phyloP scores from a whole-genome alignment of 2,888 invertebrate genomes.

The Polia nebulosa region DNA sequence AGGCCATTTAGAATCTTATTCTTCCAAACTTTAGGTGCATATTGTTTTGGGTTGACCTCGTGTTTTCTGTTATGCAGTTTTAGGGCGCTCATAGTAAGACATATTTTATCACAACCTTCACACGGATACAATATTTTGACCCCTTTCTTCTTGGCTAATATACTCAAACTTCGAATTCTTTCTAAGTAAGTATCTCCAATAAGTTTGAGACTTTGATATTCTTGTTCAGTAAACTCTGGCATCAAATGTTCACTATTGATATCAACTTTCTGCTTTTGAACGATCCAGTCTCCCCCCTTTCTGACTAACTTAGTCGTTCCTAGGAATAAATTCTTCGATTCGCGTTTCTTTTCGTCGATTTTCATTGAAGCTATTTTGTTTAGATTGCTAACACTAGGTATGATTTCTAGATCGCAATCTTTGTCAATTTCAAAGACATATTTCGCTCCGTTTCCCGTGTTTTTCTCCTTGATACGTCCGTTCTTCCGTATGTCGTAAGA shows the following conservation, averaged over 20 bases:
- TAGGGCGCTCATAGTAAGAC: slow-evolving; percentile 77
- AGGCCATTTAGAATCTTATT: slow-evolving; percentile 66
- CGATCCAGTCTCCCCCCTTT: slow-evolving; percentile 80
- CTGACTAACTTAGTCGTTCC: slow-evolving; percentile 79
- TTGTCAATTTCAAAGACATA: slow-evolving; percentile 75
- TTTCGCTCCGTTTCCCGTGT: slow-evolving; percentile 67
- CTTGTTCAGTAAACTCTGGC: slow-evolving; percentile 70
- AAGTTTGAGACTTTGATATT: slow-evolving; percentile 60
- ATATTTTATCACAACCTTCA: slow-evolving; percentile 81
- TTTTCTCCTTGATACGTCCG: slow-evolving; percentile 69
- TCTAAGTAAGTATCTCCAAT: slow-evolving; percentile 72
- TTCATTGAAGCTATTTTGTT: slow-evolving; percentile 77
- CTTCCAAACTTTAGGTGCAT: slow-evolving; percentile 79
- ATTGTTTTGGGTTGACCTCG: slow-evolving; percentile 78
- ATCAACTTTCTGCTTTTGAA: slow-evolving; percentile 73
- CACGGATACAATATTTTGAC: slow-evolving; percentile 81
- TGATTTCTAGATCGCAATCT: slow-evolving; percentile 76
- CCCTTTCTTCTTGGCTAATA: slow-evolving; percentile 74
- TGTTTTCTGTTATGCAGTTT: slow-evolving; percentile 81
- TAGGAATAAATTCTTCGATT: slow-evolving; percentile 68
- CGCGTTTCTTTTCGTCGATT: slow-evolving; percentile 75
- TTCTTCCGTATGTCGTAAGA: slow-evolving; percentile 67
- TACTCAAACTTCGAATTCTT: slow-evolving; percentile 74
- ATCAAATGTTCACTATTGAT: slow-evolving; percentile 66
- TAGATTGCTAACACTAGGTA: slow-evolving; percentile 81